Percentiles rank a stretch among this genome's conserved stretches.
Evolutionary conservation across 2,888 invertebrate genomes (phyloP).

Genomic region (Tachina grossa): DNA sequence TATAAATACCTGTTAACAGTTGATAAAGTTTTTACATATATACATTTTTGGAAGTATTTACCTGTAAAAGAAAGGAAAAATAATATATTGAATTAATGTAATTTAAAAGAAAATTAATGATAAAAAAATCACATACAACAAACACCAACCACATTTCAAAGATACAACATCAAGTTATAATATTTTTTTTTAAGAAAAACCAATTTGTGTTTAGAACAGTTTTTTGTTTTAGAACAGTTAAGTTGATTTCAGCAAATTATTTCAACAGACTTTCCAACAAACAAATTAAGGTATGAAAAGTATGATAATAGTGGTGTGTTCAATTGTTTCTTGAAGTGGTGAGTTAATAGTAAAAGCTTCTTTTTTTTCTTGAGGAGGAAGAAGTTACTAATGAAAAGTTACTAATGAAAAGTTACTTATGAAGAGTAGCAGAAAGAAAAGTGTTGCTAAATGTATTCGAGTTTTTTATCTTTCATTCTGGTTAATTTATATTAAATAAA

Average conservation of each 20-base stretch:
- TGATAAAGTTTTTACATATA: background rate
- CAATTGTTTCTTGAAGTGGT: constrained; percentile 25
- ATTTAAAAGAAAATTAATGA: background rate
- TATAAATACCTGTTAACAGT: constrained; percentile 67
- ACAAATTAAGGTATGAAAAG: constrained; percentile 9
- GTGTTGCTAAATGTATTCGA: constrained; percentile 2
- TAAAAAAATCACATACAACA: constrained; percentile 58
- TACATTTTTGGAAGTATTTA: constrained; percentile 30
- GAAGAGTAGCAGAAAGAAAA: background rate
- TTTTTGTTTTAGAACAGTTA: background rate
- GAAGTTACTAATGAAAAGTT: background rate
- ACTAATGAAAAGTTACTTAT: background rate
- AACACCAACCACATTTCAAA: constrained; percentile 64
- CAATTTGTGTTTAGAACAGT: constrained; percentile 7
- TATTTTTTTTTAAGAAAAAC: constrained; percentile 11
- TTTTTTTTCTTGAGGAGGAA: background rate
- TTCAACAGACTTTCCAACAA: constrained; percentile 35
- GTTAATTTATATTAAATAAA: background rate
- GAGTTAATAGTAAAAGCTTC: constrained; percentile 34
- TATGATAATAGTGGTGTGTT: constrained; percentile 20
- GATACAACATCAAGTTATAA: constrained; percentile 60
- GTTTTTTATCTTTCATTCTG: background rate
- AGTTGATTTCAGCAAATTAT: background rate
- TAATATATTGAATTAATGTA: background rate
- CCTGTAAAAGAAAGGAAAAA: constrained; percentile 44